Conservation (phyloP, 2,888 invertebrate genomes). For the Metopia argyrocephala region DNA sequence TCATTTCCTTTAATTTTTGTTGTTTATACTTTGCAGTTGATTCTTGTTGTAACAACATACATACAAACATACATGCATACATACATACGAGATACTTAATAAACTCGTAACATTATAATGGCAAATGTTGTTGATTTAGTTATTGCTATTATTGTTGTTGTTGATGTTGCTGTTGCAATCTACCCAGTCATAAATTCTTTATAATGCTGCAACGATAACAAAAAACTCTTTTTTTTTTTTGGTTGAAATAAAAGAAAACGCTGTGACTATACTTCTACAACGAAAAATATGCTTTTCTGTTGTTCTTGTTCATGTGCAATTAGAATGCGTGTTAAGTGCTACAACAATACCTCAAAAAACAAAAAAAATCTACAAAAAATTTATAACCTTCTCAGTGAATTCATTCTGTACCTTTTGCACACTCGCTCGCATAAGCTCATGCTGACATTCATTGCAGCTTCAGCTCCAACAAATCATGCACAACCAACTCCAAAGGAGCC, state of each 20-base stretch:
- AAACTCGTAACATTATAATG: conserved; percentile 32
- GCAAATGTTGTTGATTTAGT: conserved; percentile 37
- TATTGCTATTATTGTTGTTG: conserved; percentile 36
- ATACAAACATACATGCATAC: too few relatives aligned
- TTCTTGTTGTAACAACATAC: neutral
- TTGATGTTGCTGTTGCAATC: conserved; percentile 36
- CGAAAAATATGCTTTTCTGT: too few relatives aligned
- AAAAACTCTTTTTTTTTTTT: too few relatives aligned
- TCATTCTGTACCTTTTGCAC: too few relatives aligned
- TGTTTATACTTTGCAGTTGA: too few relatives aligned
- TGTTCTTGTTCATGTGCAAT: conserved; percentile 73
- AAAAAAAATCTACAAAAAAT: conserved; percentile 47
- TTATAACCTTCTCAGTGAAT: conserved; percentile 51
- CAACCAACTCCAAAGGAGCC: conserved; percentile 34
- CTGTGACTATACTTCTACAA: too few relatives aligned
- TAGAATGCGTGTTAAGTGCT: conserved; percentile 77
- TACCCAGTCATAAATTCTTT: conserved; percentile 58
- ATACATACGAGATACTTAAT: conserved; percentile 25
- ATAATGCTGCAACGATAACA: conserved; percentile 40
- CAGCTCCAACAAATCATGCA: too few relatives aligned
- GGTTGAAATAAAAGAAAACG: too few relatives aligned
- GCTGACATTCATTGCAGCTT: too few relatives aligned
- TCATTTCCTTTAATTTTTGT: conserved; percentile 41
- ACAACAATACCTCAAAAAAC: too few relatives aligned
- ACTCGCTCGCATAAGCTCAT: conserved; percentile 28